These are phyloP conservation scores for Thera britannica DNA, from an alignment of 2,888 invertebrate genomes.

Conservation along the genomic window DNA sequence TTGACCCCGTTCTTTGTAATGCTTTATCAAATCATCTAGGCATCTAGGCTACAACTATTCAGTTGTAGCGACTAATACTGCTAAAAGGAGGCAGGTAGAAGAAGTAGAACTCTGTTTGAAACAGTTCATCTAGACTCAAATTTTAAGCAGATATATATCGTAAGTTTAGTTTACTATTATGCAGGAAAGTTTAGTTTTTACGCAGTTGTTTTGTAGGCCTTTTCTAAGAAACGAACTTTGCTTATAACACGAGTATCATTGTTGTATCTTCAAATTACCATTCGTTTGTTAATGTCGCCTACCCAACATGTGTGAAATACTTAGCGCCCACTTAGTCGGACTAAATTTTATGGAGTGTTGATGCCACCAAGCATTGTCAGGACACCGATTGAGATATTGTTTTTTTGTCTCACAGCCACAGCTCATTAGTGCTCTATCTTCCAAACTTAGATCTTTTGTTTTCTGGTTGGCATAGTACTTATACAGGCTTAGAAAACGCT, in stretches of 20 bases:
- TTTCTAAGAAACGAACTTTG: conserved; percentile 46
- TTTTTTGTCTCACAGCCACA: too few relatives aligned
- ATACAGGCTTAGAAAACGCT: too few relatives aligned
- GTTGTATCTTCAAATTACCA: conserved; percentile 55
- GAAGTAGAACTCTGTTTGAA: too few relatives aligned
- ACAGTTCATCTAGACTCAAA: too few relatives aligned
- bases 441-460: too few relatives aligned
- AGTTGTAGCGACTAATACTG: too few relatives aligned
- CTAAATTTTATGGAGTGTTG: conserved; percentile 30
- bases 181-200: conserved; percentile 17
- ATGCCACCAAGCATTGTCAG: neutral
- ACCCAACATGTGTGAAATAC: conserved; percentile 42
- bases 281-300: conserved; percentile 43
- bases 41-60: too few relatives aligned
- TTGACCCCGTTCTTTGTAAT: neutral
- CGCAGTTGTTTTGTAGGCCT: conserved; percentile 8
- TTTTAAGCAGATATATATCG: too few relatives aligned
- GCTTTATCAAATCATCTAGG: neutral
- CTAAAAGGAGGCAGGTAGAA: too few relatives aligned
- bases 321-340: conserved; percentile 34
- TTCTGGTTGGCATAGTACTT: too few relatives aligned
- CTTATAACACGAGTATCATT: conserved; percentile 49
- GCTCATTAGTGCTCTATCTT: too few relatives aligned
- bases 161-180: neutral
- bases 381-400: too few relatives aligned